Conservation (phyloP, 2,888 invertebrate genomes). For the Diplazon laetatorius region DNA sequence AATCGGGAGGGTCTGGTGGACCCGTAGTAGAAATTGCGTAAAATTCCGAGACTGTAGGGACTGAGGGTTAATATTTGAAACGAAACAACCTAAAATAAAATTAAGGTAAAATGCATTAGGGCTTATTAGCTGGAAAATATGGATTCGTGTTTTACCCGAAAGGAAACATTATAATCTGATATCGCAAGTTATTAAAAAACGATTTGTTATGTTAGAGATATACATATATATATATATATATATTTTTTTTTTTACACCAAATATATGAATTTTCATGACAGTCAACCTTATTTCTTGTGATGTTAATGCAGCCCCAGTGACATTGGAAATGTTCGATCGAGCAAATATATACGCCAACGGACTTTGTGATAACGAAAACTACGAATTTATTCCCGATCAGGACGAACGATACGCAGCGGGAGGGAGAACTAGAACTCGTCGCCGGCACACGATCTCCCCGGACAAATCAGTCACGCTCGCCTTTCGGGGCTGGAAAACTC, state of each 20-base stretch:
- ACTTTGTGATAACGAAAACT: not conserved
- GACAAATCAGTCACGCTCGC: conserved; percentile 3
- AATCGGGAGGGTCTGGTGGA: too few relatives aligned
- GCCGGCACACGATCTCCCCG: not conserved
- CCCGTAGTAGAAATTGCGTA: too few relatives aligned
- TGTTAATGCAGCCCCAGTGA: not conserved
- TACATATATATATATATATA: too few relatives aligned
- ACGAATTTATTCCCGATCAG: not conserved
- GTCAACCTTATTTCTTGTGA: not conserved
- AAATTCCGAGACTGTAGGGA: too few relatives aligned
- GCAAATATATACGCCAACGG: not conserved
- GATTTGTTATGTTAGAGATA: too few relatives aligned
- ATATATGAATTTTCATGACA: not conserved
- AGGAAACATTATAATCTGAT: too few relatives aligned
- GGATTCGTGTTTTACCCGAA: too few relatives aligned
- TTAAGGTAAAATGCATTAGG: too few relatives aligned
- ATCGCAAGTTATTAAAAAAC: too few relatives aligned
- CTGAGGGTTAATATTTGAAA: too few relatives aligned
- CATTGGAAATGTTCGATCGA: not conserved
- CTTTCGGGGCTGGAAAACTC: not conserved
- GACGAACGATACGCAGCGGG: not conserved
- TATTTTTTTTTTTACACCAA: not conserved
- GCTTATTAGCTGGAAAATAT: too few relatives aligned
- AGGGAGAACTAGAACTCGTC: not conserved
- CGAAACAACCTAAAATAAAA: not conserved